Percentiles rank a stretch among this genome's conserved stretches.
These are phyloP conservation scores for Macrosteles quadrilineatus DNA, from an alignment of 1,140 invertebrate genomes.

Conservation along the genomic window DNA sequence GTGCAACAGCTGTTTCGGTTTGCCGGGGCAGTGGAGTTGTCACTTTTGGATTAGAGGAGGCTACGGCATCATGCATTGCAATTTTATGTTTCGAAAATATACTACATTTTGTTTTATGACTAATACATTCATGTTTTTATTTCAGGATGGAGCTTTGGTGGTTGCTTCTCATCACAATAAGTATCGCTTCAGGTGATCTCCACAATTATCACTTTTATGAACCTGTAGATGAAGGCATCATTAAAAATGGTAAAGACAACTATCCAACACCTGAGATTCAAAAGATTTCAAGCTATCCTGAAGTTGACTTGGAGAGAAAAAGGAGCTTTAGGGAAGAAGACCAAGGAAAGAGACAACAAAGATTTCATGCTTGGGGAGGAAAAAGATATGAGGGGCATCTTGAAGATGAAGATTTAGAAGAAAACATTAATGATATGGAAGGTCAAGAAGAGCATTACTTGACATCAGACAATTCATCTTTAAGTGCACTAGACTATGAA, in stretches of 20 bases:
- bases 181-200: not conserved
- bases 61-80: too few species aligned
- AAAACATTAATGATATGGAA: not conserved
- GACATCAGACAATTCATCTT: too few species aligned
- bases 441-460: too few species aligned
- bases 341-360: constrained; percentile 1
- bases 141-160: constrained; percentile 29
- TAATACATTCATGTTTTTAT: constrained; percentile 8
- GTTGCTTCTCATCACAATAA: constrained; percentile 22
- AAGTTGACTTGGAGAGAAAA: not conserved
- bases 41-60: too few species aligned
- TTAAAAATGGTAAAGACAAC: not conserved
- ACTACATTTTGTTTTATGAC: too few species aligned
- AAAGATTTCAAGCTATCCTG: not conserved
- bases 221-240: not conserved
- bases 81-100: too few species aligned
- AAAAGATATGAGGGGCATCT: not conserved
- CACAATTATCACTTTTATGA: not conserved
- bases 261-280: not conserved
- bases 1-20: too few species aligned
- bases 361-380: constrained; percentile 21
- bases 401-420: constrained; percentile 9
- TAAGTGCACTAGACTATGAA: too few species aligned
- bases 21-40: too few species aligned
- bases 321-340: not conserved